These are phyloP conservation scores for Sebastes hopkinsi DNA, from an alignment of 2,797 vertebrate genomes.

Conservation along the genomic window DNA sequence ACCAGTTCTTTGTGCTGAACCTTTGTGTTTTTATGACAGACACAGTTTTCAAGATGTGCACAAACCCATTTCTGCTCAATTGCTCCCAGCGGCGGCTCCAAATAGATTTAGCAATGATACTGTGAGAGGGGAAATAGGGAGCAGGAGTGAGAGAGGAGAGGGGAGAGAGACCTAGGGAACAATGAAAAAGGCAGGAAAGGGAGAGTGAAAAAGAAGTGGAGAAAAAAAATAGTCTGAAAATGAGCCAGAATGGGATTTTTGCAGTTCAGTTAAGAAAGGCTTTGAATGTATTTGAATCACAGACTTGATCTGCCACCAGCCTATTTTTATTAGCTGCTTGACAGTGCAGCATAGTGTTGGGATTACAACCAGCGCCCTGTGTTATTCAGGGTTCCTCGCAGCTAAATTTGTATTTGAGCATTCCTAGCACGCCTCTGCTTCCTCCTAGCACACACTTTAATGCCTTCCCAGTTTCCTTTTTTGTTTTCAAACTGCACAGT, in stretches of 20 bases:
- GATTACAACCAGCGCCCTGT: slow-evolving; percentile 80
- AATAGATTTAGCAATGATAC: slow-evolving; percentile 87
- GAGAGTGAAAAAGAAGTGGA: slow-evolving; percentile 36
- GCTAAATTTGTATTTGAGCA: slow-evolving; percentile 74
- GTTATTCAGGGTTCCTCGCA: slow-evolving; percentile 78
- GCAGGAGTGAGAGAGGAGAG: slow-evolving; percentile 60
- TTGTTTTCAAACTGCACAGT: slow-evolving; percentile 68
- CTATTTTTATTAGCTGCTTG: slow-evolving; percentile 86
- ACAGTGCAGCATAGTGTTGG: slow-evolving; percentile 82
- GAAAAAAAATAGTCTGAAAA: slow-evolving; percentile 63
- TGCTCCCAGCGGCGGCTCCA: slow-evolving; percentile 83
- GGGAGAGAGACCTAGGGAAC: slow-evolving; percentile 67
- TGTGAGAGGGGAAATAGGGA: slow-evolving; percentile 66
- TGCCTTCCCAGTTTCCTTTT: slow-evolving; percentile 64
- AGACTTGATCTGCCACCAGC: slow-evolving; percentile 83
- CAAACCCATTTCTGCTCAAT: slow-evolving; percentile 85
- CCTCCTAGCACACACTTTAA: slow-evolving; percentile 60
- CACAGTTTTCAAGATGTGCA: slow-evolving; percentile 83
- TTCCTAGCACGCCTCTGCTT: slow-evolving; percentile 70
- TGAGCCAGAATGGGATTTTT: slow-evolving; percentile 76
- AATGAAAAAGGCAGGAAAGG: slow-evolving; percentile 38
- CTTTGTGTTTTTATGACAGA: slow-evolving; percentile 83
- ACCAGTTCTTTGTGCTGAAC: slow-evolving; percentile 79
- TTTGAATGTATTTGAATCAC: slow-evolving; percentile 84
- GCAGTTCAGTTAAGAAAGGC: slow-evolving; percentile 80